Evolutionary conservation across 2,113 vertebrate species (phyloP).

Genomic region (Prinia subflava): DNA sequence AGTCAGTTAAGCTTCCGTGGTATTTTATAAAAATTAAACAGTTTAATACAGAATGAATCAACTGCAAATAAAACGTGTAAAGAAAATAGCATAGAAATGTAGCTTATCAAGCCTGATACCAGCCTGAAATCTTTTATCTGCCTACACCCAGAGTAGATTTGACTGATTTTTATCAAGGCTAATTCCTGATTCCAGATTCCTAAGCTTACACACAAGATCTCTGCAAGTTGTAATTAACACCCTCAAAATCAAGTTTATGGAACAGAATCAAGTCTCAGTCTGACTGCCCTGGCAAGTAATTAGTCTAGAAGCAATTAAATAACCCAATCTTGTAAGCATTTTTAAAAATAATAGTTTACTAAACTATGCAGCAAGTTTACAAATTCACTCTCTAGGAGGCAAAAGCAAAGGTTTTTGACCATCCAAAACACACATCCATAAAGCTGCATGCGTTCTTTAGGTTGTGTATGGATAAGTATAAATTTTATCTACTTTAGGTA

Average conservation of each 20-base stretch:
- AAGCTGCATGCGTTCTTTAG: background rate
- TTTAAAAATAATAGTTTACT: background rate
- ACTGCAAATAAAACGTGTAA: background rate
- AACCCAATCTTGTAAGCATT: background rate
- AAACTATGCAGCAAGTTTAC: background rate
- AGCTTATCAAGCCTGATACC: background rate
- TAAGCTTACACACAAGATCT: background rate
- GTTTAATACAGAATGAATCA: background rate
- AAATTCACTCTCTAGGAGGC: background rate
- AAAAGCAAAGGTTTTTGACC: background rate
- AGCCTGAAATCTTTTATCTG: background rate
- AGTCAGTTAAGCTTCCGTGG: background rate
- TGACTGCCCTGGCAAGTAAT: background rate
- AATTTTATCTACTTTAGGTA: background rate
- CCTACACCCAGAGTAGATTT: background rate
- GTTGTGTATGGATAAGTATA: background rate
- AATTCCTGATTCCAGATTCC: background rate
- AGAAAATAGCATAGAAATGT: background rate
- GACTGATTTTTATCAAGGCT: background rate
- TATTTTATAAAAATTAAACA: background rate
- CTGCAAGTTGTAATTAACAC: background rate
- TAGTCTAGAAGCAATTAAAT: background rate
- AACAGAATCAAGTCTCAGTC: background rate
- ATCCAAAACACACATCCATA: background rate
- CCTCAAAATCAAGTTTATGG: conserved; percentile 1